Evolutionary conservation across 2,797 vertebrate species (phyloP).

Genomic region (Rhinella marina): DNA sequence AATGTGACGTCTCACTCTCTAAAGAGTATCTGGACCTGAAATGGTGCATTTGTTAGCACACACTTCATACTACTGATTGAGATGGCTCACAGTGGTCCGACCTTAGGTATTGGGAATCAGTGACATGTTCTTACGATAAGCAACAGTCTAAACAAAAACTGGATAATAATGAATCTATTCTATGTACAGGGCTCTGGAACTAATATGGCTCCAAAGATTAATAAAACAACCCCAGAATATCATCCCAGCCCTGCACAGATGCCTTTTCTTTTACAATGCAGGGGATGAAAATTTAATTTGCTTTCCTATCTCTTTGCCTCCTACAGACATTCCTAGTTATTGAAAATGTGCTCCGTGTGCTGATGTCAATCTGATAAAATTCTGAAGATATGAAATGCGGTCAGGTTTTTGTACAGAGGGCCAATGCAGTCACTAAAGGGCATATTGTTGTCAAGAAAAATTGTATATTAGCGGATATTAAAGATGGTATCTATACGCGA

Average conservation of each 20-base stretch:
- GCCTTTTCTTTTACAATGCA: neutral
- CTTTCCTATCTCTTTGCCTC: neutral
- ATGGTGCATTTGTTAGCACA: too few species aligned
- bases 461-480: slow-evolving; percentile 70
- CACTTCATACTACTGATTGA: too few species aligned
- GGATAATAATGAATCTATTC: too few species aligned
- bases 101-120: too few species aligned
- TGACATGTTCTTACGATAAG: too few species aligned
- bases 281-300: neutral
- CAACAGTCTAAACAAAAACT: too few species aligned
- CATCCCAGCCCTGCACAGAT: neutral
- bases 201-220: too few species aligned
- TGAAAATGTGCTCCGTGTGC: neutral
- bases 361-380: slow-evolving; percentile 44
- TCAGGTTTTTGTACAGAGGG: neutral
- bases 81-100: too few species aligned
- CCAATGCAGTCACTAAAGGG: slow-evolving; percentile 27
- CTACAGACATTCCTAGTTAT: slow-evolving; percentile 1
- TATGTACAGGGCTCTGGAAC: neutral
- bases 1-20: too few species aligned
- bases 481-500: slow-evolving; percentile 71
- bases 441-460: slow-evolving; percentile 45
- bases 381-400: slow-evolving; percentile 10
- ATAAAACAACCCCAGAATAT: too few species aligned
- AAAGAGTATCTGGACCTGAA: too few species aligned